Evolutionary conservation across 2,113 vertebrate species (phyloP).

Genomic region (Crotalus tigris): DNA sequence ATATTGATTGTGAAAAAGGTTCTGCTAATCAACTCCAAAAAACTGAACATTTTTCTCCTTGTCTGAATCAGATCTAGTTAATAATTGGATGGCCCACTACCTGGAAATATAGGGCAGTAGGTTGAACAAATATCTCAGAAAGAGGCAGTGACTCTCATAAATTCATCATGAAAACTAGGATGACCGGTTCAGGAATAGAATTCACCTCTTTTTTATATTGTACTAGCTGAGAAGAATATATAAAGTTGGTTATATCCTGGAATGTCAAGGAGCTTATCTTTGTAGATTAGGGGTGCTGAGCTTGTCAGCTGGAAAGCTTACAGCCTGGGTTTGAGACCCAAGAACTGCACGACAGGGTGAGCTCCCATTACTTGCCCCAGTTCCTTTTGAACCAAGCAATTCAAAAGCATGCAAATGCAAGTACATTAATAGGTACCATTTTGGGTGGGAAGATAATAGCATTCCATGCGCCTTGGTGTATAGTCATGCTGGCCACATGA

Average conservation of each 20-base stretch:
- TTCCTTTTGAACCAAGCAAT: no score
- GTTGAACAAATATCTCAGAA: not conserved
- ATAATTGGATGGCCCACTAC: not conserved
- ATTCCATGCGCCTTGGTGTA: no score
- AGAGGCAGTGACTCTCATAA: not conserved
- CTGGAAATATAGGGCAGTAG: not conserved
- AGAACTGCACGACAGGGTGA: not conserved
- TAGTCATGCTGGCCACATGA: no score
- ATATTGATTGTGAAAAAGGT: no score
- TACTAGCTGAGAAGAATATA: not conserved
- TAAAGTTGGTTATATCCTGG: not conserved
- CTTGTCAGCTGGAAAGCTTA: not conserved
- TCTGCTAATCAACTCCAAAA: no score
- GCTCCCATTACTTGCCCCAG: not conserved
- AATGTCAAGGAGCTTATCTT: not conserved
- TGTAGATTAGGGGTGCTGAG: not conserved
- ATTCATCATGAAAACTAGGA: not conserved
- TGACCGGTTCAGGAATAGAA: not conserved
- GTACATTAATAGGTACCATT: no score
- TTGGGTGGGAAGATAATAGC: no score
- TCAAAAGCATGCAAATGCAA: not conserved
- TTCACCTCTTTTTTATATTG: not conserved
- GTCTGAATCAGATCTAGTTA: no score
- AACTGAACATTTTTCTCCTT: no score
- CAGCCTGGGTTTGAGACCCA: not conserved